A percentile compares a stretch with the other conserved stretches of the same genome.
Evolutionary conservation across 2,888 invertebrate species (phyloP).

Genomic region (Drosophila fulvimacula): DNA sequence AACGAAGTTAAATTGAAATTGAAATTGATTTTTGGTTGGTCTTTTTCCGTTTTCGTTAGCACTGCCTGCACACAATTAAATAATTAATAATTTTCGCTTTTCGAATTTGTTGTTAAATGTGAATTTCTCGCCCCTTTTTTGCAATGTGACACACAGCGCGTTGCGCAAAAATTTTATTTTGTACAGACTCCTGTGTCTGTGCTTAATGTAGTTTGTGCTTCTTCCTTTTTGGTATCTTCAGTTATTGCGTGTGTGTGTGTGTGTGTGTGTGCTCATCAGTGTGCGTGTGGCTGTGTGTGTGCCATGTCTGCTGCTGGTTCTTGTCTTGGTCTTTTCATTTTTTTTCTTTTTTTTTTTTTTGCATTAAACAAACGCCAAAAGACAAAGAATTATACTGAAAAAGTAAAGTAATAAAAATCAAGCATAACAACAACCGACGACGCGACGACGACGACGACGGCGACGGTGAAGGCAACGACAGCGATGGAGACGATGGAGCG

Average conservation of each 20-base stretch:
- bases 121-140: conserved; percentile 23
- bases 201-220: conserved; percentile 62
- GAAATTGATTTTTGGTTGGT: conserved; percentile 21
- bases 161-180: conserved; percentile 62
- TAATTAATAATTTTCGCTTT: conserved; percentile 2
- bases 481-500: conserved; percentile 36
- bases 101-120: conserved; percentile 9
- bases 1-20: background rate
- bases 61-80: conserved; percentile 11
- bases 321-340: conserved; percentile 41
- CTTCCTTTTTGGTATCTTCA: conserved; percentile 62
- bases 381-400: conserved; percentile 77
- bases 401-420: conserved; percentile 77
- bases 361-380: conserved; percentile 74
- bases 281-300: conserved; percentile 15
- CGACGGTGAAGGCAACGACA: conserved; percentile 8
- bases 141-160: conserved; percentile 49
- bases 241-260: conserved; percentile 25
- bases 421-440: conserved; percentile 65
- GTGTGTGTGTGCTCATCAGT: conserved; percentile 10
- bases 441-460: conserved; percentile 33
- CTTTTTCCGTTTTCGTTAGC: conserved; percentile 2
- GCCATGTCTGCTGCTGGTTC: conserved; percentile 40
- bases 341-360: conserved; percentile 45
- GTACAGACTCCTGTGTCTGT: conserved; percentile 61